A percentile compares a stretch with the other conserved stretches of the same genome.
phyloP scores from a whole-genome alignment of 1,140 invertebrate genomes.

The Prorops nasuta region DNA sequence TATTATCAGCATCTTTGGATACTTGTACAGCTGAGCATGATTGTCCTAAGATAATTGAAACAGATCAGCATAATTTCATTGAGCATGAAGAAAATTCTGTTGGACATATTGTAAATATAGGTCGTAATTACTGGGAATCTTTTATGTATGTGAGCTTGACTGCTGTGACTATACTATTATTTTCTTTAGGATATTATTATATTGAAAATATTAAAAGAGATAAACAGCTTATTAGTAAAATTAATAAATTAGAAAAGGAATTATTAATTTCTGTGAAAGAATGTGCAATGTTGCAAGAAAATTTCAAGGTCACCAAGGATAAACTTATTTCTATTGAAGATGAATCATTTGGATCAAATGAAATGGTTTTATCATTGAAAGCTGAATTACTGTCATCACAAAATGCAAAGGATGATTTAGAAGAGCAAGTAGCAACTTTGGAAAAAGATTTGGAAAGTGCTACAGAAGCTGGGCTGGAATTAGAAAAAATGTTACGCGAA shows the following conservation, averaged over 20 bases:
- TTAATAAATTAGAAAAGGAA: conserved; percentile 64
- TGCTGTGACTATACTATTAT: conserved; percentile 67
- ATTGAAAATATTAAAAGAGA: conserved; percentile 72
- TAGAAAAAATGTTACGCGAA: conserved; percentile 66
- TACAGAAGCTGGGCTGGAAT: conserved; percentile 64
- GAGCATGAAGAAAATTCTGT: not conserved
- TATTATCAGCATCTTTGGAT: not conserved
- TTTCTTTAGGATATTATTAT: conserved; percentile 75
- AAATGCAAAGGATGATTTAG: conserved; percentile 51
- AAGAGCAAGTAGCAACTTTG: conserved; percentile 61
- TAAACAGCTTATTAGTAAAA: conserved; percentile 58
- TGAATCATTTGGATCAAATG: conserved; percentile 70
- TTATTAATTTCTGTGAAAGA: conserved; percentile 61
- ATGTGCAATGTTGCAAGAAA: conserved; percentile 66
- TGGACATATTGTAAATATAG: not conserved
- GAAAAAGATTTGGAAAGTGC: conserved; percentile 67
- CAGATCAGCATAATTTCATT: no score
- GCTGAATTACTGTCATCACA: conserved; percentile 34
- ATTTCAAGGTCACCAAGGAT: conserved; percentile 63
- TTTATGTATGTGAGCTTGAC: conserved; percentile 55
- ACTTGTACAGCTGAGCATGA: no score
- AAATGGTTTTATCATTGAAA: conserved; percentile 60
- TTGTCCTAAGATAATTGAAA: no score
- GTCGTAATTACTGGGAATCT: not conserved
- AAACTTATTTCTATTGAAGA: conserved; percentile 64